Base-by-base conservation (phyloP, 2,113 vertebrate species). In the Prionailurus viverrinus region DNA sequence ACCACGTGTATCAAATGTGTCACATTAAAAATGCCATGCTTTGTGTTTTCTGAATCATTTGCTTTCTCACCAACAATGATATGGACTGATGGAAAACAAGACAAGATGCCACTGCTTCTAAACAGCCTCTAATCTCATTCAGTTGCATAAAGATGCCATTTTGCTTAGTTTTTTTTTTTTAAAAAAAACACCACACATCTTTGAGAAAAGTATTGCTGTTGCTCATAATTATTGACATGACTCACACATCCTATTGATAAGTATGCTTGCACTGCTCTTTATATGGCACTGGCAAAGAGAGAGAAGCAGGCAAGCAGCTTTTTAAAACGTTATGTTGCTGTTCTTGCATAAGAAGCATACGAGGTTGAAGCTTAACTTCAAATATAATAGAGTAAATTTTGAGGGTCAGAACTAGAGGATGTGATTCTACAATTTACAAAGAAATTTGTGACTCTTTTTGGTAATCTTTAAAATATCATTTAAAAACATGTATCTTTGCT, bases 141-240 rank as follows among this genome's bases (percentile, higher is more conserved):
- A 91, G 63, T 15, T 95, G 87, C 86, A 3, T 98, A 80, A 97
- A 91, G 87, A 96, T 95, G 68, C 11, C 86, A 91, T 90, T 95
- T 96, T 87, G 25, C 55, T 96, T 89, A 95, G 55, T 61, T 21
- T 69, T 92, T 25, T 48, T 25, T 33, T 27, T 31, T 3, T 14
- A 58, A 97, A 31, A 58, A 97, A 76, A 82, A 86, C 3, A 16
- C 55, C 85, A 14, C 13, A 31, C 45, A 39, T 95, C 84, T 94
- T 95, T 41, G 85, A 91, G 71, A 84, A 92, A 96, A 83, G 39
- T 36, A 93, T 79, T 97, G 90, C 63, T 97, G 79, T 98, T 96
- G 96, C 96, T 98, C 97, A 94, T 91, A 98, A 98, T 87, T 97
- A 97, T 87, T 97, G 94, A 94, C 29, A 1, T 99, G 98, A 98